Percentiles rank a stretch among this genome's conserved stretches.
Evolutionary conservation across 2,113 vertebrate species (phyloP).

Genomic region (Lamprotornis superbus): DNA sequence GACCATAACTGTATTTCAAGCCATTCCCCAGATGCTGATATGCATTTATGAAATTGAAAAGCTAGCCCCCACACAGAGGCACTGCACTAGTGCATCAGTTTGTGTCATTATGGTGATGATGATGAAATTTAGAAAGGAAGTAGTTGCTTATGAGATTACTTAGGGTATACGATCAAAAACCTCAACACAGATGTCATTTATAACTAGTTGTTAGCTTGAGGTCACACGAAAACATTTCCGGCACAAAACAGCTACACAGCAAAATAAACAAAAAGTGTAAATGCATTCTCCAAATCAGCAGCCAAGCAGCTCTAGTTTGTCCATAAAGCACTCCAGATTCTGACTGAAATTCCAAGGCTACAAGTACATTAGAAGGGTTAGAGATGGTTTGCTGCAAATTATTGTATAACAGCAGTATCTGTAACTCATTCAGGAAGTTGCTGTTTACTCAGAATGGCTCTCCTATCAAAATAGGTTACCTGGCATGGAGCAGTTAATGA

Average conservation of each 20-base stretch:
- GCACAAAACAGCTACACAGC: not conserved
- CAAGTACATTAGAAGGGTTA: not conserved
- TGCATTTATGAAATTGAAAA: constrained; percentile 41
- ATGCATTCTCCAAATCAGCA: not conserved
- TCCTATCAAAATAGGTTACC: not conserved
- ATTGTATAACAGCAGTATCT: not conserved
- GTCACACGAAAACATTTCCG: not conserved
- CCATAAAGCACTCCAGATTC: not conserved
- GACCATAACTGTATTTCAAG: not conserved
- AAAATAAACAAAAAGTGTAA: not conserved
- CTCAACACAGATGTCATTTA: not conserved
- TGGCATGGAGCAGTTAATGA: not conserved
- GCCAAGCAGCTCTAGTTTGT: not conserved
- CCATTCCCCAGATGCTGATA: not conserved
- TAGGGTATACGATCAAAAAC: not conserved
- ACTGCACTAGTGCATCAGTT: not conserved
- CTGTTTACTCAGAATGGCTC: constrained; percentile 21
- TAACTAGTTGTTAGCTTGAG: not conserved
- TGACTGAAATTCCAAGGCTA: not conserved
- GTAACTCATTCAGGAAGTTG: not conserved
- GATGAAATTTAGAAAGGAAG: not conserved
- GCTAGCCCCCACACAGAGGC: not conserved
- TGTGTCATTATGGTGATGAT: not conserved
- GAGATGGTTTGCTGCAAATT: not conserved
- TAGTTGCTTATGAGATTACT: not conserved